Evolutionary conservation across 2,888 invertebrate species (phyloP), one percentile per base, ranked within the genome.

Genomic region (Melanargia galathea): DNA sequence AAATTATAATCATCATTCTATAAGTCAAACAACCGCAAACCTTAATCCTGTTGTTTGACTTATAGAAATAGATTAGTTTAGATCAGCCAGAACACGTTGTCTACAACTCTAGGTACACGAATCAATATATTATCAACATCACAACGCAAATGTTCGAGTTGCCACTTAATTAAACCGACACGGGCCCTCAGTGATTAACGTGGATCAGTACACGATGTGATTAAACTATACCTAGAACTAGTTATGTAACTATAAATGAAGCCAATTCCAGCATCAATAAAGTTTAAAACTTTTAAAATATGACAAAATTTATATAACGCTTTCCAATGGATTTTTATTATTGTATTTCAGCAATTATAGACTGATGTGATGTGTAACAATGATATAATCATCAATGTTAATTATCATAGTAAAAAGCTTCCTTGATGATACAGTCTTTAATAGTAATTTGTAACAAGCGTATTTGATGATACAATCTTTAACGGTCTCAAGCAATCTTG

Each of bases 101-200:
- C 49, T 26, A 16, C 33, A 10, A 16, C 16, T 33, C 8, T n/a
- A n/a, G n/a, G n/a, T 33, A 13, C 20, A 51, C 18, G 51, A 51
- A 51, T n/a, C 55, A 40, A 38, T 51, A 51, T 24, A 40, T 16
- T 40, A 55, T 40, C 40, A 40, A 16, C 55, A 38, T 55, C 40
- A 40, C 40, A 11, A 24, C 6, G 52, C 55, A 55, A 55, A 55
- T 55, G 55, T 55, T 55, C 55, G 55, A 40, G 40, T 51, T 55
- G 55, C 55, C 55, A 40, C 55, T 55, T 55, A 55, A 55, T 55
- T 55, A 55, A 55, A 24, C 55, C 40, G 55, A 55, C 55, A 40
- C 55, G 38, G 35, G 24, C 55, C 55, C 40, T 22, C 55, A 54
- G 40, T 40, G 55, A 40, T 40, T 55, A 55, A 40, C 55, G 24